Percentiles rank a stretch among this genome's conserved stretches.
These are phyloP conservation scores for Eulimnadia texana DNA, from an alignment of 1,140 invertebrate genomes.

Conservation along the genomic window DNA sequence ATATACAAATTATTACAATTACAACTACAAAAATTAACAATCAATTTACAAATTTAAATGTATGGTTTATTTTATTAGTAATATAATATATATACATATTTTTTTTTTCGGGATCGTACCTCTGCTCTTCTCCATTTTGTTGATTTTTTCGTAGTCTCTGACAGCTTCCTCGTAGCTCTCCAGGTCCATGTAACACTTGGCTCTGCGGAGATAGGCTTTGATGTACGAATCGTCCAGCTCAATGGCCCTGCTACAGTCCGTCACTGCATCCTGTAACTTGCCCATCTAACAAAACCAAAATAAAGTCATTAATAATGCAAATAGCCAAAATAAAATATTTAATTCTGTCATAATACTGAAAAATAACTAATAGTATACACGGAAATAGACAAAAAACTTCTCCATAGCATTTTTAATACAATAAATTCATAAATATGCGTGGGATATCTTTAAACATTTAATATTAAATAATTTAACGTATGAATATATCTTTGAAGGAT, in stretches of 20 bases:
- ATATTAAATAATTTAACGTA: background rate
- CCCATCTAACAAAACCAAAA: conserved; percentile 19
- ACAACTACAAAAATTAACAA: background rate
- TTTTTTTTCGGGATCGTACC: background rate
- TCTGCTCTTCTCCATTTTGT: conserved; percentile 40
- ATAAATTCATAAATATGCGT: background rate
- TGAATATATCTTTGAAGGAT: too few relatives aligned
- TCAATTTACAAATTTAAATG: background rate
- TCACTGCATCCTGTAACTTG: conserved; percentile 55
- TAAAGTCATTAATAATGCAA: background rate
- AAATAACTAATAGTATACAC: too few relatives aligned
- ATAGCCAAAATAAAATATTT: conserved; percentile 5
- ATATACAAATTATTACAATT: too few relatives aligned
- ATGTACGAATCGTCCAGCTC: conserved; percentile 55
- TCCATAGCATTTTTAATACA: background rate
- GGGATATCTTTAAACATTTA: too few relatives aligned
- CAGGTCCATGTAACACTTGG: conserved; percentile 45
- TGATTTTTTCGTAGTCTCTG: conserved; percentile 45
- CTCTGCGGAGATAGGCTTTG: conserved; percentile 62
- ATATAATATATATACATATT: too few relatives aligned
- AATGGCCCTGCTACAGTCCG: conserved; percentile 56
- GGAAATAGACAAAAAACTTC: background rate
- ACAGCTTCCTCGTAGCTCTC: conserved; percentile 45
- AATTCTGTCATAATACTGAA: background rate
- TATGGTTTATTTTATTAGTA: too few relatives aligned